Base-by-base conservation (phyloP, 2,888 invertebrate genomes). In the Tachystola acroxantha region DNA sequence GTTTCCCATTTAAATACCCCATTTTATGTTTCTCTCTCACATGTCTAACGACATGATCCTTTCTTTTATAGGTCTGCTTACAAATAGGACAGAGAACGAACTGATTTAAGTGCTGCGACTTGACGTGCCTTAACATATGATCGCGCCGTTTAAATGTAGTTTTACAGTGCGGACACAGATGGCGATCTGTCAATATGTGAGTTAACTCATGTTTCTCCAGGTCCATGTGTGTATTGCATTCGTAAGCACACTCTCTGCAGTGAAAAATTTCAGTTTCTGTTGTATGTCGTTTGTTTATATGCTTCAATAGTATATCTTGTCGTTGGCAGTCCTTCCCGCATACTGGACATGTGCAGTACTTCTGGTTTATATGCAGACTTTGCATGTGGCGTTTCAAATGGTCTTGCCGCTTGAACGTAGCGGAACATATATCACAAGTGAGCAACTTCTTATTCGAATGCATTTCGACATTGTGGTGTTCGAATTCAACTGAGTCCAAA, bases 111-210 rank as follows among this genome's bases (percentile, higher is more conserved):
- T 78, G 78, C 26, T 66, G 60, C 0, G 72, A 65, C 14, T 72
- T 74, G 0, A 72, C 43, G 34, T 78, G 78, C 2, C 78, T 48
- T 0, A 73, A 19, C 72, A 78, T 70, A 20, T 78, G 78, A 33
- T 78, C 78, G 5, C 64, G 40, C 0, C 78, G 41, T 22, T 77
- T 78, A 29, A 75, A 78, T 0, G 57, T 52, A 0, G 58, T 53
- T 0, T 58, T 43, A 34, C 78, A 78, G 3, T 69, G 61, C 0
- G 56, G 46, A 22, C 78, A 78, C 0, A 50, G 3, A 25, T 76
- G 74, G 3, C 63, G 48, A 0, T 63, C 62, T 0, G 48, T 40
- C 1, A 48, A 13, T 0, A 51, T 9, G 11, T 75, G 77, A 0
- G 35, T 39, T 0, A 40, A 19, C 26, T 68, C 70, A 10, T 75